Evolutionary conservation across 1,140 invertebrate species (phyloP).

Genomic region (Drosophila gunungcola): DNA sequence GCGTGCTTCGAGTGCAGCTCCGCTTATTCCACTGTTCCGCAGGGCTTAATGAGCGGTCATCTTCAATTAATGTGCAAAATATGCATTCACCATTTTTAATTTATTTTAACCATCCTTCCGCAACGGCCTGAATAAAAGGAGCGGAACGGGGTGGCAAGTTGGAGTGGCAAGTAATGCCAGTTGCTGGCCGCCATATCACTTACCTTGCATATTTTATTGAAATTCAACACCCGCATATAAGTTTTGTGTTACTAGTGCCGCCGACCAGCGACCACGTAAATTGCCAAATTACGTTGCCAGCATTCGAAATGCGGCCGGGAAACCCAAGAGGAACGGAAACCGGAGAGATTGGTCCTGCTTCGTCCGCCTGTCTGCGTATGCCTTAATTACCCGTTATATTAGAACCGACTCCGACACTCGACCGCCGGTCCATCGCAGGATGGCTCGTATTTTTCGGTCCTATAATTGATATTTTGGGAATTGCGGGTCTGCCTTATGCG

Average conservation of each 20-base stretch:
- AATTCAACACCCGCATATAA: conserved; percentile 72
- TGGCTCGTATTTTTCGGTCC: conserved; percentile 69
- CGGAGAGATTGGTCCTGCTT: conserved; percentile 20
- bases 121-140: background rate
- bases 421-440: background rate
- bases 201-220: conserved; percentile 81
- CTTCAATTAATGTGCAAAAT: conserved; percentile 67
- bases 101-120: conserved; percentile 40
- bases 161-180: conserved; percentile 3
- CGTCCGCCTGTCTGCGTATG: conserved; percentile 23
- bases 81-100: conserved; percentile 56
- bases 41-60: conserved; percentile 60
- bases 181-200: conserved; percentile 22
- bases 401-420: conserved; percentile 18
- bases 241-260: conserved; percentile 66
- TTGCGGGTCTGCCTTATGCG: conserved; percentile 39
- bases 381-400: conserved; percentile 79
- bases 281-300: conserved; percentile 74
- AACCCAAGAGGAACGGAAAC: conserved; percentile 22
- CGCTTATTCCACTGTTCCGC: conserved; percentile 53
- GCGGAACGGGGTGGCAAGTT: background rate
- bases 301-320: conserved; percentile 60
- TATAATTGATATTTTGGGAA: conserved; percentile 81
- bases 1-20: conserved; percentile 54
- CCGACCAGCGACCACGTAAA: conserved; percentile 64